phyloP scores from a whole-genome alignment of 2,888 invertebrate genomes.

The Calameuta idolon region DNA sequence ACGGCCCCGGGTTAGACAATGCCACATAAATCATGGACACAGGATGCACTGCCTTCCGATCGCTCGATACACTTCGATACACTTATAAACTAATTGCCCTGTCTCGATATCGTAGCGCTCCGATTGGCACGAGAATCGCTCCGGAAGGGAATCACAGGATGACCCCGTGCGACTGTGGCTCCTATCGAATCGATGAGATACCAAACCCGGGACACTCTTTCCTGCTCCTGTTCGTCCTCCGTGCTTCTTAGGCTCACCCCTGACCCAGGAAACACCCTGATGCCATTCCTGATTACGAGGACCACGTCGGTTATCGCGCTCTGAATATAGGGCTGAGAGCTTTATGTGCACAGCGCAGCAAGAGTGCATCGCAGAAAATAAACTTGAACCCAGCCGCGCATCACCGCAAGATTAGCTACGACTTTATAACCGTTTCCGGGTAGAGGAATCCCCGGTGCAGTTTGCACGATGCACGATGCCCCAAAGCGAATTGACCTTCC shows the following conservation, averaged over 20 bases:
- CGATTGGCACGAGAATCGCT: conserved; percentile 45
- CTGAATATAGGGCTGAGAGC: background rate
- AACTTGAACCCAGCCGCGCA: conserved; percentile 3
- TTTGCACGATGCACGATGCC: conserved; percentile 64
- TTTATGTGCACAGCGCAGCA: background rate
- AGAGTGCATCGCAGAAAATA: background rate
- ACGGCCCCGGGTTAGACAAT: conserved; percentile 32
- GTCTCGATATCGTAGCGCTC: conserved; percentile 42
- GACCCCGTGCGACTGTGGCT: conserved; percentile 28
- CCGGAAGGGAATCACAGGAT: conserved; percentile 46
- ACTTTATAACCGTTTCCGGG: conserved; percentile 52
- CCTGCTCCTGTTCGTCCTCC: background rate
- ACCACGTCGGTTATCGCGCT: background rate
- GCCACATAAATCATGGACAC: conserved; percentile 48
- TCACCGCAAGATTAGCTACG: conserved; percentile 5
- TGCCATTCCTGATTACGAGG: background rate
- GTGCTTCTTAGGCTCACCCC: background rate
- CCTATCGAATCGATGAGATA: conserved; percentile 25
- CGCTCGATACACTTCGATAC: conserved; percentile 56
- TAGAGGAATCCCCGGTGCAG: conserved; percentile 55
- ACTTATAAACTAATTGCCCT: conserved; percentile 51
- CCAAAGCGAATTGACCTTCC: conserved; percentile 65
- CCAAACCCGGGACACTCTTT: background rate
- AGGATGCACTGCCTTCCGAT: conserved; percentile 22
- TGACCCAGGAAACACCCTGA: background rate